Conservation (phyloP, 1,140 invertebrate species). For the Aphaenogaster floridana region DNA sequence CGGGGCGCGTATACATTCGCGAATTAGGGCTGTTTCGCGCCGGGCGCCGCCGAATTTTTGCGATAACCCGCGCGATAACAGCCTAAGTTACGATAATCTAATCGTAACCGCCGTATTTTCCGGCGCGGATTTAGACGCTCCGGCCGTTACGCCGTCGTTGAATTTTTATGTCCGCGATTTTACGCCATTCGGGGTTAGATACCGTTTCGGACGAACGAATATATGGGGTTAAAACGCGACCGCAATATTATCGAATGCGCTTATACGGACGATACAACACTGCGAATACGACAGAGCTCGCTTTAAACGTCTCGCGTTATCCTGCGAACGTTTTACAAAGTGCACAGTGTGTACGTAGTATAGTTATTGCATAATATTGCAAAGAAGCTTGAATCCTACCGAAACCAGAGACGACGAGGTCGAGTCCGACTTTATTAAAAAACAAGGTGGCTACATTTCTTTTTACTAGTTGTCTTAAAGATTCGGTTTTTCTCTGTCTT, state of each 20-base stretch:
- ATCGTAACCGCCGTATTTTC: slow-evolving; percentile 43
- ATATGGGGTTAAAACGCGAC: slow-evolving; percentile 25
- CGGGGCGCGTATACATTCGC: slow-evolving; percentile 45
- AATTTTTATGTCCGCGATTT: slow-evolving; percentile 48
- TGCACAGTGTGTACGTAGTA: background rate
- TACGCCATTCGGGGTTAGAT: slow-evolving; percentile 5
- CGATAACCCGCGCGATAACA: slow-evolving; percentile 49
- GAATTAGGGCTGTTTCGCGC: slow-evolving; percentile 44
- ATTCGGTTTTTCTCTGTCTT: background rate
- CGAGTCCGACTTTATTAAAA: slow-evolving; percentile 8
- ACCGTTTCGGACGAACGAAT: slow-evolving; percentile 27
- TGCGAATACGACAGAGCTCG: background rate
- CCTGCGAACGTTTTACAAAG: background rate
- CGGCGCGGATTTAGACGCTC: slow-evolving; percentile 33
- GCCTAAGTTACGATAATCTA: slow-evolving; percentile 47
- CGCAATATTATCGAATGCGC: slow-evolving; percentile 2
- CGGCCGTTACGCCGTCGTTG: slow-evolving; percentile 25
- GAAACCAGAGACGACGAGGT: background rate
- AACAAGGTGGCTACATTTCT: background rate
- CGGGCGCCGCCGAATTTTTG: slow-evolving; percentile 47
- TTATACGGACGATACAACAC: background rate
- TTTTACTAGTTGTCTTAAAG: background rate
- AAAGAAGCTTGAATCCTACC: background rate
- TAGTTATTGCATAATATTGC: slow-evolving; percentile 6
- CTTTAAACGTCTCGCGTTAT: background rate